Evolutionary conservation across 2,113 vertebrate species (phyloP), one percentile per base, ranked within the genome.

Genomic region (Ptychochromis oligacanthus): DNA sequence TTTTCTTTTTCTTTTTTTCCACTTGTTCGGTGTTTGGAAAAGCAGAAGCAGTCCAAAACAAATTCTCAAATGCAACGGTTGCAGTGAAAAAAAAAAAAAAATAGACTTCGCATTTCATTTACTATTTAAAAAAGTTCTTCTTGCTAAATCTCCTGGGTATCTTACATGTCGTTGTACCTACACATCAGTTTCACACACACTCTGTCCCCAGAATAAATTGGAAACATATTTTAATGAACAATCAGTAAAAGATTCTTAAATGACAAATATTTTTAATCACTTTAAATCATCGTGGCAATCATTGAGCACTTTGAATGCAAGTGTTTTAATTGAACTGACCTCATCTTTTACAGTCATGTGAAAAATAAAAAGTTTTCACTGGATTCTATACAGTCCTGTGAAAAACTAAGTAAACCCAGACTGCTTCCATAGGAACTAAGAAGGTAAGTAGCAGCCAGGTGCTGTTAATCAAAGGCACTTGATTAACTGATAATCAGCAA

Each of bases 11-110:
- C 4, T 31, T 31, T 31, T 31, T 31, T 31, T 31, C 28, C n/a
- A n/a, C n/a, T n/a, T n/a, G n/a, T n/a, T n/a, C n/a, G n/a, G n/a
- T 22, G 60, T 64, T 64, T 38, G 11, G 34, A 38, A 38, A 38
- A 62, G 60, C 20, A 38, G 60, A 43, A 13, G 40, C 4, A 43
- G 10, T 40, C 38, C 10, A 11, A 40, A 40, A 40, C 28, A 40
- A 1, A 40, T 11, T 20, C 3, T 0, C 34, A 38, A 34, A 38
- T 62, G 38, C 11, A 62, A 4, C 28, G 2, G 28, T 31, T 31
- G 28, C 28, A 31, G 28, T 31, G 28, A 31, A 4, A 31, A 31
- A 31, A 31, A 4, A 38, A 4, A 31, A 4, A 31, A 31, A 31
- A 31, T 2, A 38, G n/a, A 34, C n/a, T 62, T 62, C 2, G 0